Base-by-base conservation (phyloP, 35 echinoderm and acorn worm genomes). In the Ophioderma brevispina region DNA sequence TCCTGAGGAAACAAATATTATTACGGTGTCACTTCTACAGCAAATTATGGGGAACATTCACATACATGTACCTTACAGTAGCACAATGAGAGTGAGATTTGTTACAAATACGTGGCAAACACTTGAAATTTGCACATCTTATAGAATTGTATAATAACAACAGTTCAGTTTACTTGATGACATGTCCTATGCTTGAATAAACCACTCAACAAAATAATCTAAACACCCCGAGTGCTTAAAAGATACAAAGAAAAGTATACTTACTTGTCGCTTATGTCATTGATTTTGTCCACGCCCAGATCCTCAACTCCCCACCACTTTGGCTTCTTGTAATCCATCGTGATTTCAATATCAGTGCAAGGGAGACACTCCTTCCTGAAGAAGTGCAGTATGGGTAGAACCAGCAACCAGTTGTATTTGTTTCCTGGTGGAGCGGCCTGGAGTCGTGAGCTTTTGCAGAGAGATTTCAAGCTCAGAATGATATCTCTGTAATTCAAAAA, bases 381-480 rank as follows among this genome's bases (percentile, higher is more conserved):
- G 59, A 70, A 70, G 28, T 70, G 59, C 59, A 70, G 23, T 30
- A 70, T 70, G 59, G 59, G 59, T 25, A 70, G 59, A 30, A 70
- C 59, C 59, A 70, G 59, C 59, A 70, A 25, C 59, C 59, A 70
- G 59, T 70, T 70, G 59, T 70, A 70, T 25, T 70, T 70, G 59
- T 70, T 70, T 1, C 59, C 59, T 30, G 2, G 10, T 13, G 17
- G 10, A 15, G n/a, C 59, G 2, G 10, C 17, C 5, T 46, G 59
- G n/a, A 70, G 59, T 25, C n/a, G 10, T 25, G 59, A 25, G 28
- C 4, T 70, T 30, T 70, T 70, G 59, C 59, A 70, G 17, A 70
- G 59, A 30, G 10, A 25, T 25, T 70, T 70, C 59, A 70, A 70
- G 28, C 17, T 30, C 15, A 70, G 59, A 13, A 70, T 70, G 17